These are phyloP conservation scores for Hyles euphorbiae DNA, from an alignment of 1,140 invertebrate genomes.

Conservation along the genomic window DNA sequence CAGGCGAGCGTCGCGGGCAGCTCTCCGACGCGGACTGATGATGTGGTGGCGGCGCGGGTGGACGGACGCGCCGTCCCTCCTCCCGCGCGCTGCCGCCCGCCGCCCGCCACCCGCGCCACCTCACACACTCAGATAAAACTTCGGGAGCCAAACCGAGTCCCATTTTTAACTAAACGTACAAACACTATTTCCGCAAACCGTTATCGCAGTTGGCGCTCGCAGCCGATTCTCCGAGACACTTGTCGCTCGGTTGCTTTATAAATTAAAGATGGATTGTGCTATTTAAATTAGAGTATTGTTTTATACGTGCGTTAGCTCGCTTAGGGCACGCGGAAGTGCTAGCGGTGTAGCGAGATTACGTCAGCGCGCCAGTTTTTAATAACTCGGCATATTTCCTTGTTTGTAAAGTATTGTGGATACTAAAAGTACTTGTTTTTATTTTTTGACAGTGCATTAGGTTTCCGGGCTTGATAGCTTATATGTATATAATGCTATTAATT, in stretches of 20 bases:
- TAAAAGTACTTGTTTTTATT: slow-evolving; percentile 24
- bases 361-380: slow-evolving; percentile 70
- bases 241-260: slow-evolving; percentile 10
- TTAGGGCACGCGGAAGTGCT: slow-evolving; percentile 67
- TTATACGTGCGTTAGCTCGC: slow-evolving; percentile 16
- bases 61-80: slow-evolving; percentile 47
- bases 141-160: slow-evolving; percentile 61
- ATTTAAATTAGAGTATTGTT: slow-evolving; percentile 15
- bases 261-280: slow-evolving; percentile 7
- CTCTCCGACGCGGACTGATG: slow-evolving; percentile 69
- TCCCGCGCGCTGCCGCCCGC: slow-evolving; percentile 29
- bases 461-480: slow-evolving; percentile 9
- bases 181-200: slow-evolving; percentile 51
- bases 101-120: slow-evolving; percentile 25
- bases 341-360: slow-evolving; percentile 53
- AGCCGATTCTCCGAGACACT: slow-evolving; percentile 17
- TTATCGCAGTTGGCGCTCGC: slow-evolving; percentile 32
- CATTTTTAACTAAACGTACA: slow-evolving; percentile 58
- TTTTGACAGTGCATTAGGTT: slow-evolving; percentile 11
- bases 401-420: slow-evolving; percentile 38
- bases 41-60: slow-evolving; percentile 69
- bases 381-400: slow-evolving; percentile 66
- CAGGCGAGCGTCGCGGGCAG: slow-evolving; percentile 62
- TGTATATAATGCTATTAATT: not conserved
- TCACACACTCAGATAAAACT: slow-evolving; percentile 67